phyloP scores from a whole-genome alignment of 2,113 vertebrate species.

The Acrocephalus arundinaceus region DNA sequence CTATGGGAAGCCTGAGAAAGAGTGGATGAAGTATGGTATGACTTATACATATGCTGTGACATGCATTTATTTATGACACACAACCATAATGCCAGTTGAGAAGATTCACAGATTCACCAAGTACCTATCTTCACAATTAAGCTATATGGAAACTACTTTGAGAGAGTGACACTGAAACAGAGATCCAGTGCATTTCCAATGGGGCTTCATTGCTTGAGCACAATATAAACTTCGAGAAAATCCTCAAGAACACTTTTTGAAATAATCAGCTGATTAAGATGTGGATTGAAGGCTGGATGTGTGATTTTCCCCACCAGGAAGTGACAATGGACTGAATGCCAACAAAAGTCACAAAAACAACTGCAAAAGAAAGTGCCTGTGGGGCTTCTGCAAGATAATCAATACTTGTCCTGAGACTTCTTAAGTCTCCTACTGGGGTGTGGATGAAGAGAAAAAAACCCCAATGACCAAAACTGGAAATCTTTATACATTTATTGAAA shows the following conservation, averaged over 20 bases:
- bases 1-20: not conserved
- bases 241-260: not conserved
- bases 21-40: not conserved
- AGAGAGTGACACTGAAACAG: not conserved
- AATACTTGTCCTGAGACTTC: not conserved
- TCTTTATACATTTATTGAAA: not conserved
- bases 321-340: not conserved
- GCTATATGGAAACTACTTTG: not conserved
- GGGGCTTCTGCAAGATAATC: not conserved
- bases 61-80: not conserved
- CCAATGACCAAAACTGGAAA: not conserved
- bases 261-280: not conserved
- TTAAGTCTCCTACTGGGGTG: not conserved
- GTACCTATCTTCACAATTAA: not conserved
- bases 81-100: not conserved
- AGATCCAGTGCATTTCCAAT: not conserved
- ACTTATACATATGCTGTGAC: not conserved
- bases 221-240: not conserved
- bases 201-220: not conserved
- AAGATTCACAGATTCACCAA: not conserved
- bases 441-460: fast-evolving
- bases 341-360: not conserved
- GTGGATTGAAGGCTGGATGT: not conserved
- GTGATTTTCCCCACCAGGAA: not conserved
- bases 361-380: not conserved